A percentile compares a stretch with the other conserved stretches of the same genome.
phyloP scores from a whole-genome alignment of 2,113 vertebrate species.

The Rynchops niger region DNA sequence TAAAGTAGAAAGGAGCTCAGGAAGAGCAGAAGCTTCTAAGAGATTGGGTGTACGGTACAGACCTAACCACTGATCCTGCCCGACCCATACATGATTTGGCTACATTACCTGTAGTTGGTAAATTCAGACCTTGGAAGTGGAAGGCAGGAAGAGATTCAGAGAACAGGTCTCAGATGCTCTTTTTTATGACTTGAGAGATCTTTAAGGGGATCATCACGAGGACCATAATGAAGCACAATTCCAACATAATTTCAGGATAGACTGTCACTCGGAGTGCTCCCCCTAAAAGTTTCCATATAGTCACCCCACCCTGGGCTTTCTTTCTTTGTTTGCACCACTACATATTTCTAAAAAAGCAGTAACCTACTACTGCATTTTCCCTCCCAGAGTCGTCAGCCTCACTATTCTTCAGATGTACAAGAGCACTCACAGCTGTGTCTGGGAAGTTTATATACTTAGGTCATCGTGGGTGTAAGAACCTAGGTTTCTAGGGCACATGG shows the following conservation, averaged over 20 bases:
- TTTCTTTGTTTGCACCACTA: background rate
- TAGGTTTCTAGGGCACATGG: background rate
- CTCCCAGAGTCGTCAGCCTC: background rate
- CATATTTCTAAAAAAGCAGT: background rate
- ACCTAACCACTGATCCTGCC: background rate
- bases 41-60: background rate
- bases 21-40: background rate
- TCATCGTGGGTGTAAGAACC: background rate
- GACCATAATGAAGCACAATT: background rate
- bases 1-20: background rate
- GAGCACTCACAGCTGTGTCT: background rate
- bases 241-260: background rate
- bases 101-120: background rate
- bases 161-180: background rate
- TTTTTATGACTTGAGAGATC: background rate
- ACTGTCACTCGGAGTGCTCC: background rate
- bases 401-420: background rate
- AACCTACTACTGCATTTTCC: background rate
- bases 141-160: background rate
- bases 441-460: background rate
- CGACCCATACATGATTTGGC: background rate
- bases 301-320: background rate
- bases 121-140: background rate
- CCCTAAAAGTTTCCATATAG: background rate
- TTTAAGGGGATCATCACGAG: background rate